Base-by-base conservation (phyloP, 2,888 invertebrate genomes). In the Drosophila mimetica region DNA sequence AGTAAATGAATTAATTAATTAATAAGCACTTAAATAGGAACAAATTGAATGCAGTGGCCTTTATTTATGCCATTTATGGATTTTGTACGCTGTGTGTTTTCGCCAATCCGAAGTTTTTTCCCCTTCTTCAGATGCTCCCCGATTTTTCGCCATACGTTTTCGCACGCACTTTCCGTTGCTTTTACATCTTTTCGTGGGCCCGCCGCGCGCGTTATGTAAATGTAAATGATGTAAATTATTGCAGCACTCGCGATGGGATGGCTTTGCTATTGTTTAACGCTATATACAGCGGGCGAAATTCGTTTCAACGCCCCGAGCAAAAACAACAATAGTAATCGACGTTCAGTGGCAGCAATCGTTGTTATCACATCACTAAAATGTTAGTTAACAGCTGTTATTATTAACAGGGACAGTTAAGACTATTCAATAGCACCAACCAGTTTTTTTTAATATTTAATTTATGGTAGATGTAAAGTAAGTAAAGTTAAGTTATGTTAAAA, bases 21-120 rank as follows among this genome's bases (percentile, higher is more conserved):
- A 72, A 74, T 75, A 67, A 71, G 77, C 78, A 63, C 54, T 82
- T 76, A 51, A 44, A 77, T 84, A 81, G 81, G 79, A 82, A 79
- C 81, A 74, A 70, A 77, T 81, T 79, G 55, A 65, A 51, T 50
- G 73, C 42, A 61, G 34, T 65, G 58, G 60, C 60, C 39, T 54
- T 32, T 46, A 57, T 57, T 60, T 60, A 60, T 60, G 30, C 57
- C 60, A 60, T 57, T 37, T 60, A 57, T 57, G 55, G 42, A 46
- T 70, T 71, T 74, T 71, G 65, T 74, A 60, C 52, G 47, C 14
- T 52, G 66, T 73, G 66, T 75, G 72, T 74, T 54, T 53, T 69
- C 55, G 71, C 34, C 20, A 16, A 44, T 42, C 34, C 34, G 36
- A 22, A 47, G 54, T 55, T 47, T 42, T 53, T 32, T 20, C 39